Evolutionary conservation across 1,140 invertebrate species (phyloP), one percentile per base, ranked within the genome.

Genomic region (Nasonia giraulti): DNA sequence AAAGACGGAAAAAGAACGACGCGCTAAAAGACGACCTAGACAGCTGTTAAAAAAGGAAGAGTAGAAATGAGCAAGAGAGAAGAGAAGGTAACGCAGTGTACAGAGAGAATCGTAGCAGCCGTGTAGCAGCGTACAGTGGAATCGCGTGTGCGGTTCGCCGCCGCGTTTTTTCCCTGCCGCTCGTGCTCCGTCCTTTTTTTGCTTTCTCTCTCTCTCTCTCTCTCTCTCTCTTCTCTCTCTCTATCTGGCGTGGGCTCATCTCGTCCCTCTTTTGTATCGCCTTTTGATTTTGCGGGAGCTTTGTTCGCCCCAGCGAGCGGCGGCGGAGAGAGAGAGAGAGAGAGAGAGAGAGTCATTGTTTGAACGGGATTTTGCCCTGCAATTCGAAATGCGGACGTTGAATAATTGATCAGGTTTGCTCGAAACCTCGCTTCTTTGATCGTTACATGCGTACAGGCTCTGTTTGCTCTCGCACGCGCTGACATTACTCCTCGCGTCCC

Each of bases 401-500:
- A 82, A 74, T 82, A 87, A 87, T 87, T 86, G 82, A 33, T 83
- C 69, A 33, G 47, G 69, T 44, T 75, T 47, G 33, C 20, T 68
- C 14, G 31, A 50, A 40, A 20, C 23, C 50, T 78, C 27, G 27
- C 71, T 78, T 77, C 44, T 33, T 71, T 74, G 74, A 79, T 66
- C 11, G 20, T 62, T 62, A 62, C 20, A 23, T 23, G 40, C 10
- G 40, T 44, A 44, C 40, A 44, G 40, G 40, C 40, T 44, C 27
- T 27, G 40, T 44, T 44, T 44, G 40, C 40, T 44, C 5, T 44
- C 40, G 40, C 40, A 8, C 40, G 8, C 40, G 7, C 10, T 44
- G 40, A 44, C 7, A 11, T 44, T 8, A 1, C 40, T 44, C 1
- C 40, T 44, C 1, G 7, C 7, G 40, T 44, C 40, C 27, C 27